Percentiles rank a stretch among this genome's conserved stretches.
These are phyloP conservation scores for Allolobophora icterica DNA, from an alignment of 2,888 invertebrate species.

Conservation along the genomic window DNA sequence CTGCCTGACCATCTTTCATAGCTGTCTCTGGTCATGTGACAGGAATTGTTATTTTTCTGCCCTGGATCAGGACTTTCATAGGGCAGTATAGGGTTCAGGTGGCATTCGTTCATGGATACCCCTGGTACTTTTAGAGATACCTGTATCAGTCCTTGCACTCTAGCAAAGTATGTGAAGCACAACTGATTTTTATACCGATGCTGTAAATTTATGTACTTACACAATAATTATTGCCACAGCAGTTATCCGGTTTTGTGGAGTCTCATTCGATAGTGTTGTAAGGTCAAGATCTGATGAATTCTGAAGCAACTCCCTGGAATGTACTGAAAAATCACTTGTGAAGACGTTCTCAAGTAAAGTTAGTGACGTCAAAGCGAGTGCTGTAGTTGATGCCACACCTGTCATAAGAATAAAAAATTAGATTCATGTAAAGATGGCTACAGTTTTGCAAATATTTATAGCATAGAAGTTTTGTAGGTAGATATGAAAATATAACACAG, in stretches of 20 bases:
- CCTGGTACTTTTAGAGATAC: not conserved
- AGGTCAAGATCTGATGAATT: not conserved
- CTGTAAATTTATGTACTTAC: not conserved
- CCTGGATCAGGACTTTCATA: too few species aligned
- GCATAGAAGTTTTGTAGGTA: too few species aligned
- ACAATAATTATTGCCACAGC: not conserved
- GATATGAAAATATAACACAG: too few species aligned
- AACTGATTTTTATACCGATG: not conserved
- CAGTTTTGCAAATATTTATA: too few species aligned
- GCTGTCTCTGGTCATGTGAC: too few species aligned
- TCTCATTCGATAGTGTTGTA: not conserved
- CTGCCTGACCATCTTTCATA: too few species aligned
- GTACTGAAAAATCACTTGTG: not conserved
- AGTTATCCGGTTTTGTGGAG: not conserved
- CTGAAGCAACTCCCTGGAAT: not conserved
- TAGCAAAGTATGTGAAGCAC: not conserved
- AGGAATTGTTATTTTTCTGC: too few species aligned
- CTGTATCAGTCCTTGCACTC: not conserved
- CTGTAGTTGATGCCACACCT: not conserved
- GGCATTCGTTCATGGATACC: not conserved
- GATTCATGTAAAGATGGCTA: too few species aligned
- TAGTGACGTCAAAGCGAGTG: not conserved
- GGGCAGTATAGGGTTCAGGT: too few species aligned
- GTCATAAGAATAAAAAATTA: not conserved
- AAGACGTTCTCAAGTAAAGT: not conserved